These are phyloP conservation scores for Andrena marginata DNA, from an alignment of 2,888 invertebrate genomes.

Conservation along the genomic window DNA sequence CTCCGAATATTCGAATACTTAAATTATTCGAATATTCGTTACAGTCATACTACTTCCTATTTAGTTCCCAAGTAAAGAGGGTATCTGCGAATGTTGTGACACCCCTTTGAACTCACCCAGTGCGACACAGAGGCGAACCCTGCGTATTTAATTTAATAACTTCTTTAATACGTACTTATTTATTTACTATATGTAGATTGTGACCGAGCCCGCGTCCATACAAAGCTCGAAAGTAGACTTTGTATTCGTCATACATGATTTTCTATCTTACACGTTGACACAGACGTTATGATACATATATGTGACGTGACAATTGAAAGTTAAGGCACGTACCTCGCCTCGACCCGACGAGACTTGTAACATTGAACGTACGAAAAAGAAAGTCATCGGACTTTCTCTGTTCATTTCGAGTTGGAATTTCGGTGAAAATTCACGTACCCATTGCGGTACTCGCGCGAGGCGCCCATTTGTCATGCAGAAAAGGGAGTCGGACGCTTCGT, in stretches of 20 bases:
- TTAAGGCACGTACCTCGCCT: conserved; percentile 66
- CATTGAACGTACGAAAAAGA: conserved; percentile 58
- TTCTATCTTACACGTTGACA: conserved; percentile 5
- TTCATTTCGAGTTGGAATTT: conserved; percentile 60
- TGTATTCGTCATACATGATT: neutral
- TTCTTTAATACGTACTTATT: conserved; percentile 27
- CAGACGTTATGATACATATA: neutral
- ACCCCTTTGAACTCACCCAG: neutral
- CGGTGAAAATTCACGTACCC: conserved; percentile 58
- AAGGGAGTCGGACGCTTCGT: conserved; percentile 5
- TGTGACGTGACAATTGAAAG: conserved; percentile 52
- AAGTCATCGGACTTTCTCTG: conserved; percentile 67
- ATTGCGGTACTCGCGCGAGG: neutral
- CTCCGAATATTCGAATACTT: too few species aligned
- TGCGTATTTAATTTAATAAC: conserved; percentile 13
- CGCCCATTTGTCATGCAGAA: conserved; percentile 10
- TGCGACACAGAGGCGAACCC: neutral
- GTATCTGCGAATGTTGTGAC: neutral
- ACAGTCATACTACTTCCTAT: neutral
- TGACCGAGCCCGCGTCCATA: neutral
- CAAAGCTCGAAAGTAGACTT: neutral
- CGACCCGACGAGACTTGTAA: conserved; percentile 37
- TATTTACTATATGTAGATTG: conserved; percentile 13
- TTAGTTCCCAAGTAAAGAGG: neutral
- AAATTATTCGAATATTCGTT: too few species aligned